Percentiles rank a stretch among this genome's conserved stretches.
Conservation (phyloP, 1,140 invertebrate species). For the Diabrotica virgifera region DNA sequence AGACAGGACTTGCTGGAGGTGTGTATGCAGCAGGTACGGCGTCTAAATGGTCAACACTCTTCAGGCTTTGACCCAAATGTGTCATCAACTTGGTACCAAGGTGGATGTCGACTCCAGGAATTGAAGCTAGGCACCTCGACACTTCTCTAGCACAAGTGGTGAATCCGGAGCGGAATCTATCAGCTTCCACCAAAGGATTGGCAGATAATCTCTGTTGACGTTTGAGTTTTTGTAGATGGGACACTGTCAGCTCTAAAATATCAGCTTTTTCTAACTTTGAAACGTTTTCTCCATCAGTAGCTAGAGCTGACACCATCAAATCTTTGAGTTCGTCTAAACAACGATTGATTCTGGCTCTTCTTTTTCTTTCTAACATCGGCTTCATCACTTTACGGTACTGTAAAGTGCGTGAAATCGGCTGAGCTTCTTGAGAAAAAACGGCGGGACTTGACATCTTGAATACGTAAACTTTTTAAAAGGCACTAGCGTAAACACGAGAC, state of each 20-base stretch:
- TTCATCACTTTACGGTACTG: conserved; percentile 94
- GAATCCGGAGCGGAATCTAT: conserved; percentile 86
- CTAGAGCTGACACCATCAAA: conserved; percentile 82
- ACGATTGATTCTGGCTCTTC: conserved; percentile 89
- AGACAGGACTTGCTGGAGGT: conserved; percentile 54
- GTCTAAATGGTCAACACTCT: conserved; percentile 67
- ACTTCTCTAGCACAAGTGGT: conserved; percentile 90
- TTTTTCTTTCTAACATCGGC: conserved; percentile 90
- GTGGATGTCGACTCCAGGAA: conserved; percentile 79
- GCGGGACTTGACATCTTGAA: conserved; percentile 22
- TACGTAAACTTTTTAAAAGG: conserved; percentile 9
- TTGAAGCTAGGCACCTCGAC: conserved; percentile 77
- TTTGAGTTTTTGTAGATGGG: conserved; percentile 82
- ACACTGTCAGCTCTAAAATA: conserved; percentile 91
- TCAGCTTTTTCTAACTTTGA: conserved; percentile 95
- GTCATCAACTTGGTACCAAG: conserved; percentile 83
- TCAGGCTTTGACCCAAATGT: conserved; percentile 77
- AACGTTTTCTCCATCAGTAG: conserved; percentile 82
- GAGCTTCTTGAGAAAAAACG: conserved; percentile 34
- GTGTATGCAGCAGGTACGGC: conserved; percentile 53
- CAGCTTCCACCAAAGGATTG: conserved; percentile 68
- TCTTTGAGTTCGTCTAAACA: conserved; percentile 91
- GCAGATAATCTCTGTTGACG: conserved; percentile 65
- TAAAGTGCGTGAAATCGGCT: conserved; percentile 75
- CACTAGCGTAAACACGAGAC: conserved; percentile 17